Conservation (phyloP, 1,140 invertebrate genomes). For the Galleria mellonella region DNA sequence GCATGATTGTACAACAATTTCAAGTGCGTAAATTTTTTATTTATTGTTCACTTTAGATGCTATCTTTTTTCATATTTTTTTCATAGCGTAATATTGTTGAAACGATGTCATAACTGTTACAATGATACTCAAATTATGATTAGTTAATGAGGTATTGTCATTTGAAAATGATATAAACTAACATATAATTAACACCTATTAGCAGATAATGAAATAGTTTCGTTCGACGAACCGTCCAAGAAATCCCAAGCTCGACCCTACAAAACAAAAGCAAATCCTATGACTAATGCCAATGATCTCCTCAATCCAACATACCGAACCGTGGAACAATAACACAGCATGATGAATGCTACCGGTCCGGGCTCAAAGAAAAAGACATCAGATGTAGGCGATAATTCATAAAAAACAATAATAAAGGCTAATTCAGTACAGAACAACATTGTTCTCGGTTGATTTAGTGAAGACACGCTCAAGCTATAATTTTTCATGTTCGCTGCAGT, state of each 20-base stretch:
- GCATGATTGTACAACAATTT: constrained; percentile 10
- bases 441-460: constrained; percentile 31
- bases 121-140: no score
- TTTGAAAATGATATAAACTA: no score
- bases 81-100: no score
- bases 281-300: constrained; percentile 32
- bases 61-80: no score
- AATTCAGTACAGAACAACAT: constrained; percentile 29
- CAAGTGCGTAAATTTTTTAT: no score
- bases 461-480: constrained; percentile 4
- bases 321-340: constrained; percentile 35
- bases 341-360: constrained; percentile 42
- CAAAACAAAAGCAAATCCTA: constrained; percentile 42
- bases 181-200: no score
- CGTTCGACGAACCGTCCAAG: no score
- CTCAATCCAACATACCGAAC: constrained; percentile 19
- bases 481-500: neutral
- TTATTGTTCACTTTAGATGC: no score
- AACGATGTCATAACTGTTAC: no score
- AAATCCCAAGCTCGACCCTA: constrained; percentile 1
- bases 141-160: no score
- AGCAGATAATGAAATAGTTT: no score
- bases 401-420: constrained; percentile 40
- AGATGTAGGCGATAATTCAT: constrained; percentile 49
- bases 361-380: constrained; percentile 34